phyloP scores from a whole-genome alignment of 2,797 vertebrate species.

The Acanthis flammea region DNA sequence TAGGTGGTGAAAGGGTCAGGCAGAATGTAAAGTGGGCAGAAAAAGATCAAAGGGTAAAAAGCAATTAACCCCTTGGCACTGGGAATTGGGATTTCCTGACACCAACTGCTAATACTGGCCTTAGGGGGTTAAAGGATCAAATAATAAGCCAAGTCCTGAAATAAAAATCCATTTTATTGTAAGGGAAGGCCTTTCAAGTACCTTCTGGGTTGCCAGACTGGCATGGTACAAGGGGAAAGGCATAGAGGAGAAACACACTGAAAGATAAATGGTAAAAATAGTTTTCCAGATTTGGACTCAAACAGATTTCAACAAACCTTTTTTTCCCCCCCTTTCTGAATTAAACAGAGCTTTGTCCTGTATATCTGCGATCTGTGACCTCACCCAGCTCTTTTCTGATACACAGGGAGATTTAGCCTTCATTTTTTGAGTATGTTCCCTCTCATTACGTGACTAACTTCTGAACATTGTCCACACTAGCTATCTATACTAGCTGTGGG shows the following conservation, averaged over 20 bases:
- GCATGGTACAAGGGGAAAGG: neutral
- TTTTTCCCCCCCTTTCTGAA: neutral
- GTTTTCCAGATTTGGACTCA: constrained; percentile 8
- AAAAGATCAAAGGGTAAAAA: constrained; percentile 65
- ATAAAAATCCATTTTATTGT: constrained; percentile 30
- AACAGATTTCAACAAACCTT: neutral
- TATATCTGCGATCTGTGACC: neutral
- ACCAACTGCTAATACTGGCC: constrained; percentile 41
- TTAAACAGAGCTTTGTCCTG: neutral
- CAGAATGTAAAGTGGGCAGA: constrained; percentile 20
- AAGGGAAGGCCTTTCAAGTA: constrained; percentile 29
- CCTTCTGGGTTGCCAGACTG: neutral
- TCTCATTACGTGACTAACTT: neutral
- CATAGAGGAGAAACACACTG: neutral
- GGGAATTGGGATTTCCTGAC: constrained; percentile 65
- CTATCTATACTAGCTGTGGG: neutral
- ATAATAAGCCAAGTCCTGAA: constrained; percentile 47
- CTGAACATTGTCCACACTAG: neutral
- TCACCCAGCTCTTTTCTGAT: neutral
- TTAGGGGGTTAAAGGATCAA: constrained; percentile 59
- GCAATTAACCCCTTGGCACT: constrained; percentile 66
- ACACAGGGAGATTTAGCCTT: neutral
- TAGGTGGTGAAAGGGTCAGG: constrained; percentile 24
- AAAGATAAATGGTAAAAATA: constrained; percentile 18
- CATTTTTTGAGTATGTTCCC: neutral